A percentile compares a stretch with the other conserved stretches of the same genome.
Conservation (phyloP, 2,797 vertebrate species). For the Acanthurus lineatus region DNA sequence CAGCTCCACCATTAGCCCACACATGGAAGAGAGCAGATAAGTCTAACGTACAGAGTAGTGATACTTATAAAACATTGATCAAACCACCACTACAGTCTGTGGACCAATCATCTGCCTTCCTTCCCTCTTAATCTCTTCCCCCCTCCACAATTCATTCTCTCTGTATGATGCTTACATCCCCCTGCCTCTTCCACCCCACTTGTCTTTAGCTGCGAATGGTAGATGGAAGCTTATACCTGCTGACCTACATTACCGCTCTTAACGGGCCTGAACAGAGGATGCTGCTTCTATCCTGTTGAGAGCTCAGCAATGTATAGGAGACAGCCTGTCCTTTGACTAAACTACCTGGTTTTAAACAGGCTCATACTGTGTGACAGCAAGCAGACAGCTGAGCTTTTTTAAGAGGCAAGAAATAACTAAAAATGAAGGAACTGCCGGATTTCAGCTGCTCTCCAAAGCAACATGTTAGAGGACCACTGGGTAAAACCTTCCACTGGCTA, state of each 20-base stretch:
- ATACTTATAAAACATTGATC: constrained; percentile 79
- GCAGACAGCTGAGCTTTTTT: not conserved
- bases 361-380: not conserved
- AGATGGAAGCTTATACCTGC: constrained; percentile 68
- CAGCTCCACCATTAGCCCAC: constrained; percentile 59
- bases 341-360: constrained; percentile 12
- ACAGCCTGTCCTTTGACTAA: not conserved
- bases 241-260: constrained; percentile 70
- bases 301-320: constrained; percentile 12
- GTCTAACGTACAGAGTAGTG: constrained; percentile 64
- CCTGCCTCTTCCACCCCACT: constrained; percentile 63
- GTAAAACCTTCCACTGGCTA: not conserved
- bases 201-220: constrained; percentile 55
- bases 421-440: not conserved
- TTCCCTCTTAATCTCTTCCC: constrained; percentile 13
- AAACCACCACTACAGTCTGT: constrained; percentile 41
- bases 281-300: constrained; percentile 16
- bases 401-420: not conserved
- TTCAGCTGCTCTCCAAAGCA: not conserved
- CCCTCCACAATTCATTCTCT: constrained; percentile 35
- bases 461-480: not conserved
- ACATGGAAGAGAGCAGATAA: constrained; percentile 67
- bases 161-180: constrained; percentile 36
- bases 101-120: constrained; percentile 44
- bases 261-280: constrained; percentile 11